Evolutionary conservation across 1,140 invertebrate genomes (phyloP), one percentile per base, ranked within the genome.

Genomic region (Plectrocnemia conspersa): DNA sequence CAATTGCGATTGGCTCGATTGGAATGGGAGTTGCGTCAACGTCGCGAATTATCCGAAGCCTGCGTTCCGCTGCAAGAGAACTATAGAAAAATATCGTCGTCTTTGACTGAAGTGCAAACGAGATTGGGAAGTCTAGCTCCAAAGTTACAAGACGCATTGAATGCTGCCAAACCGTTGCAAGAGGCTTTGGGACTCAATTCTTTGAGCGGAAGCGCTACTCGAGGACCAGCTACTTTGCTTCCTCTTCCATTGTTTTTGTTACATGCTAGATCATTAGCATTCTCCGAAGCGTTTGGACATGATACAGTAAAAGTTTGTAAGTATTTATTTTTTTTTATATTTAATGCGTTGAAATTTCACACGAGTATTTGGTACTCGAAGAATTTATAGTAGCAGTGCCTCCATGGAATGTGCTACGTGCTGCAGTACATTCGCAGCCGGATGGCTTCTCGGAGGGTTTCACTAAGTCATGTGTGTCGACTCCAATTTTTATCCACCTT

Each of bases 21-120:
- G 5, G 89, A 97, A 66, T 96, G 90, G 84, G 94, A 97, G 68
- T 74, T 96, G 13, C 83, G 84, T n/a, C 88, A 96, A 68, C 77
- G 94, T 25, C 91, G 93, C 70, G 81, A 91, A 62, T 71, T 93
- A 15, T 81, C 91, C 9, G 78, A 82, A 33, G 75, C 88, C 13
- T 88, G 90, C 61, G 83, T 85, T 64, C 79, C 86, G 61, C 71
- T 93, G 6, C 80, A 89, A 25, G 79, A 82, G 19, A 84, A 79
- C 18, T 94, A 93, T 65, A 86, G 90, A 64, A 77, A 77, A 46
- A 82, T 91, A 5, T 77, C 81, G 22, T 76, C 81, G 23, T 85
- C 85, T 49, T 93, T 95, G 58, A 80, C 85, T 36, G 81, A 82
- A n/a, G 87, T 89, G 59, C 81, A 89, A 53, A 82, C 85, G 38